Evolutionary conservation across 1,140 invertebrate species (phyloP).

Genomic region (Zelostemma sp.): DNA sequence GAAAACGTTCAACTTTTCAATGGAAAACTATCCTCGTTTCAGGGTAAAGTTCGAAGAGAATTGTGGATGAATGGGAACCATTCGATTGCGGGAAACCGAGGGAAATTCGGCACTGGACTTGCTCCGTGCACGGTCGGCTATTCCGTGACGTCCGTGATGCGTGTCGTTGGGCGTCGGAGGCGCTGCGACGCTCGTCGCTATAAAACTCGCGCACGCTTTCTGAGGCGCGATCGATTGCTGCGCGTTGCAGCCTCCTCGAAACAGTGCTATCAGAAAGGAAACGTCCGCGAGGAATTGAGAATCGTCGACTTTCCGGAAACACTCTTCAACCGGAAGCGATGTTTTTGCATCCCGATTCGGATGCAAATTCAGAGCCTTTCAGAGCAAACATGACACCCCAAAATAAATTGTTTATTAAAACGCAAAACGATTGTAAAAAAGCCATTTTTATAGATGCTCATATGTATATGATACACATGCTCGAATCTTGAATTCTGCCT

Average conservation of each 20-base stretch:
- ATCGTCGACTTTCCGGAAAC: slow-evolving; percentile 14
- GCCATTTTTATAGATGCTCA: too few relatives aligned
- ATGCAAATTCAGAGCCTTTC: too few relatives aligned
- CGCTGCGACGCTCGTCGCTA: slow-evolving; percentile 50
- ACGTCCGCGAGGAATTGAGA: slow-evolving; percentile 10
- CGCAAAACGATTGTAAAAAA: not conserved
- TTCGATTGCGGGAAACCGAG: not conserved
- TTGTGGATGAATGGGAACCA: not conserved
- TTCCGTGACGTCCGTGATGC: slow-evolving; percentile 21
- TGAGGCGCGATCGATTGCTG: slow-evolving; percentile 52
- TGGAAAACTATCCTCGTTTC: not conserved
- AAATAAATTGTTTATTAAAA: not conserved
- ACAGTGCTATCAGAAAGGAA: slow-evolving; percentile 11
- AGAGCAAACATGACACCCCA: too few relatives aligned
- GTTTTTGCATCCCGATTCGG: too few relatives aligned
- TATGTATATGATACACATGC: too few relatives aligned
- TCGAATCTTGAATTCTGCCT: not conserved
- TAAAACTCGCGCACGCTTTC: slow-evolving; percentile 47
- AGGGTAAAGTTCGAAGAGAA: not conserved
- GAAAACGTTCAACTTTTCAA: not conserved
- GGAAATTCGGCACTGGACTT: slow-evolving; percentile 8
- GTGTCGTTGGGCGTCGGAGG: slow-evolving; percentile 40
- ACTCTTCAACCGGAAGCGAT: not conserved
- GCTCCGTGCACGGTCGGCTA: slow-evolving; percentile 18
- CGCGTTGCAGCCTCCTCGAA: slow-evolving; percentile 24